Percentiles rank a stretch among this genome's conserved stretches.
Conservation (phyloP, 2,113 vertebrate species). For the Nicator chloris region DNA sequence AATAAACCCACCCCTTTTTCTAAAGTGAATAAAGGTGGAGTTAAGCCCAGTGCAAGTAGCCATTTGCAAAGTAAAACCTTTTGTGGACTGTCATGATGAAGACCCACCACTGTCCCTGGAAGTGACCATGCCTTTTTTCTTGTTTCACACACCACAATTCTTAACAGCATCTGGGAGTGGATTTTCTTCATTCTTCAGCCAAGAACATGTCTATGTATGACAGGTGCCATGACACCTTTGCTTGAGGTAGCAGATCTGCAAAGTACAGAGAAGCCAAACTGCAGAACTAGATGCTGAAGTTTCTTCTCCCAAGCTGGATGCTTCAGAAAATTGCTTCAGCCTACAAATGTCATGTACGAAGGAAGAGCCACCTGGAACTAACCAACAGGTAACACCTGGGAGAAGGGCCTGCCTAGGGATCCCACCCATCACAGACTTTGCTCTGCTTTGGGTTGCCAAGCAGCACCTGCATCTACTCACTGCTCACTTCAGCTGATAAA, state of each 20-base stretch:
- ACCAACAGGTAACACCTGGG: not conserved
- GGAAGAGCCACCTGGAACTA: not conserved
- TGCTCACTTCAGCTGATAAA: not conserved
- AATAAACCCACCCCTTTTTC: not conserved
- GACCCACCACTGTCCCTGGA: not conserved
- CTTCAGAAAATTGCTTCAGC: not conserved
- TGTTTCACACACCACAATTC: not conserved
- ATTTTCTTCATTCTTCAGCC: not conserved
- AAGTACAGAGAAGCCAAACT: not conserved
- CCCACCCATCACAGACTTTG: not conserved
- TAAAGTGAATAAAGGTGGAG: not conserved
- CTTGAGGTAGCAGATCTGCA: not conserved
- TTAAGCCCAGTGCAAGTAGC: not conserved
- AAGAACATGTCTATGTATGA: not conserved
- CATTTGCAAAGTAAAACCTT: not conserved
- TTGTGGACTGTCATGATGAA: not conserved
- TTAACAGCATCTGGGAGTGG: not conserved
- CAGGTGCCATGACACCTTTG: not conserved
- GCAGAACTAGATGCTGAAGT: not conserved
- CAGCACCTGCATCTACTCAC: not conserved
- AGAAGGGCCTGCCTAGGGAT: not conserved
- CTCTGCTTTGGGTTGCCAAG: not conserved
- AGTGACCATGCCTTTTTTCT: not conserved
- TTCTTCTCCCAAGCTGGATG: not conserved
- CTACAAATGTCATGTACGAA: not conserved